Evolutionary conservation across 2,797 vertebrate genomes (phyloP), one percentile per base, ranked within the genome.

Genomic region (Gadopsis bispinosus): DNA sequence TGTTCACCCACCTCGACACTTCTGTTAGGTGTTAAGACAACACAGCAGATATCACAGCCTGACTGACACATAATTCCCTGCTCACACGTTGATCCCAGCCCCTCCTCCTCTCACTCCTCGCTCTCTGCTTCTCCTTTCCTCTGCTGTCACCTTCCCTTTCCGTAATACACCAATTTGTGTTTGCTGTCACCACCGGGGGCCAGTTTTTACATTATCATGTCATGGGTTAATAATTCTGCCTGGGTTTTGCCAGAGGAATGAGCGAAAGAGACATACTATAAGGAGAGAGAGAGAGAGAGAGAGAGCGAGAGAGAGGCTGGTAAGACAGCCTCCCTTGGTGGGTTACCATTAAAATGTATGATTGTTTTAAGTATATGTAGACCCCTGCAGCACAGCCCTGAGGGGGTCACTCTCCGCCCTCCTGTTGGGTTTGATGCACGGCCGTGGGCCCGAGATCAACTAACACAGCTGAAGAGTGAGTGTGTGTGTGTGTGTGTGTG

Each of bases 261-360:
- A 65, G n/a, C 58, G 41, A 75, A 74, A 66, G 75, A 85, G 55
- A 80, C 41, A 85, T 77, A 81, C 54, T 69, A 76, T 84, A 61
- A 76, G 31, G 59, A n/a, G 43, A 19, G 31, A 29, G 48, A 7
- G 45, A 0, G 58, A 29, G 45, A 37, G 47, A 63, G 64, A 43
- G 35, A 50, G 53, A 58, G 47, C 56, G 69, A 65, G 69, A 64
- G 70, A 50, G 26, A 79, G 77, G 75, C 64, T 88, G 81, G 71
- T 90, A 76, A 83, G 78, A 84, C 74, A 86, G 73, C 58, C 73
- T 83, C 86, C 84, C 86, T 86, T 17, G 48, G 80, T 8, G 77
- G 90, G 83, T 80, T 66, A 17, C 71, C 71, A 86, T 94, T 90
- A 94, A 94, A 95, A 95, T 95, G 92, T 90, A 95, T 93, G 89